Evolutionary conservation across 2,888 invertebrate species (phyloP).

Genomic region (Anorthoa munda): DNA sequence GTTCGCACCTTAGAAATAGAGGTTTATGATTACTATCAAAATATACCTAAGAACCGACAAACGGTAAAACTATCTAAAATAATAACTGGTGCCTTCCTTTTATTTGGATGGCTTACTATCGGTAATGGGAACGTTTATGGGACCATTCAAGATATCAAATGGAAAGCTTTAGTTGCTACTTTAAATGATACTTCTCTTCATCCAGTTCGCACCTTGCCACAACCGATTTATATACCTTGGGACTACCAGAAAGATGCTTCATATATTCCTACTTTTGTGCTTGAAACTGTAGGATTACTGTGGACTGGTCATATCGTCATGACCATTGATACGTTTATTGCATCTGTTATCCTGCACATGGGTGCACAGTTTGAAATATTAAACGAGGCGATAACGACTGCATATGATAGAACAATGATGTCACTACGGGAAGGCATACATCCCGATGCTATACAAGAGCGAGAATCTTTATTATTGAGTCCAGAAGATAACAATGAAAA

Average conservation of each 20-base stretch:
- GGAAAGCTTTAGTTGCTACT: constrained; percentile 78
- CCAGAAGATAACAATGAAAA: constrained; percentile 72
- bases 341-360: constrained; percentile 86
- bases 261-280: constrained; percentile 81
- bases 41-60: constrained; percentile 74
- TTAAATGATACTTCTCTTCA: constrained; percentile 75
- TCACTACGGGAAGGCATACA: constrained; percentile 69
- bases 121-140: constrained; percentile 84
- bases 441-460: constrained; percentile 51
- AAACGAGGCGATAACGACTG: constrained; percentile 82
- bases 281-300: constrained; percentile 84
- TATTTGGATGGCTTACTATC: constrained; percentile 88
- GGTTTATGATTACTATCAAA: constrained; percentile 83
- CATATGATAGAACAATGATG: constrained; percentile 81
- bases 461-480: constrained; percentile 43
- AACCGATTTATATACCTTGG: constrained; percentile 89
- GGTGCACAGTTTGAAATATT: constrained; percentile 84
- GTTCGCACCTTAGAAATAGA: constrained; percentile 82
- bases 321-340: constrained; percentile 87
- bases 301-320: constrained; percentile 89
- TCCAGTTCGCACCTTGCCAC: constrained; percentile 82
- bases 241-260: constrained; percentile 80
- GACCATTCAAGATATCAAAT: constrained; percentile 81
- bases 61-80: constrained; percentile 81
- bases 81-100: constrained; percentile 81